phyloP scores from a whole-genome alignment of 1,140 invertebrate species.

The Pachyrhynchus sulphureomaculatus region DNA sequence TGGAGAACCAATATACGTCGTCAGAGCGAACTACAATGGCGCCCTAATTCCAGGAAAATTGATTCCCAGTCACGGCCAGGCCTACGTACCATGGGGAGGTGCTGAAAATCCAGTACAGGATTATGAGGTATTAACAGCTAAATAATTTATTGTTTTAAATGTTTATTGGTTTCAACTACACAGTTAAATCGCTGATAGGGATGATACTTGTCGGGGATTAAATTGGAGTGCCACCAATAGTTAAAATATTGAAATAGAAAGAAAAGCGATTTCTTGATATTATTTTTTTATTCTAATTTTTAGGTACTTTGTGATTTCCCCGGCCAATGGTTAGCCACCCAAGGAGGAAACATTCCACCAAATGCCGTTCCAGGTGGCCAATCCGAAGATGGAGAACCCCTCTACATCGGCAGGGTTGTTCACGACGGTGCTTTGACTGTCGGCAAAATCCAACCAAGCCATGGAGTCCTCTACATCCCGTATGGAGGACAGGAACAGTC shows the following conservation, averaged over 20 bases:
- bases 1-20: slow-evolving; percentile 72
- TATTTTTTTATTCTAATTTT: slow-evolving; percentile 5
- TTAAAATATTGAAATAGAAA: no score
- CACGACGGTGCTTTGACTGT: slow-evolving; percentile 68
- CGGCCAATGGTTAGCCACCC: slow-evolving; percentile 47
- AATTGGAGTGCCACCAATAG: no score
- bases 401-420: slow-evolving; percentile 67
- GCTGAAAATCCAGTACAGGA: slow-evolving; percentile 69
- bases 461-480: slow-evolving; percentile 71
- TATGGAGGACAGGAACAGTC: slow-evolving; percentile 69
- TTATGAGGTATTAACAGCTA: slow-evolving; percentile 76
- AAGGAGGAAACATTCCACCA: slow-evolving; percentile 65
- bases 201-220: no score
- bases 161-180: neutral
- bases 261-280: no score
- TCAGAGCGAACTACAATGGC: slow-evolving; percentile 61
- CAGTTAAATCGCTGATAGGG: neutral
- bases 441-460: slow-evolving; percentile 74
- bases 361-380: slow-evolving; percentile 73
- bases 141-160: neutral
- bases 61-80: slow-evolving; percentile 67
- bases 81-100: slow-evolving; percentile 78
- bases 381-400: slow-evolving; percentile 71
- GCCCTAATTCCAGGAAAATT: slow-evolving; percentile 79
- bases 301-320: slow-evolving; percentile 51